phyloP scores from a whole-genome alignment of 2,797 vertebrate genomes.

The Spinibarbus caldwelli region DNA sequence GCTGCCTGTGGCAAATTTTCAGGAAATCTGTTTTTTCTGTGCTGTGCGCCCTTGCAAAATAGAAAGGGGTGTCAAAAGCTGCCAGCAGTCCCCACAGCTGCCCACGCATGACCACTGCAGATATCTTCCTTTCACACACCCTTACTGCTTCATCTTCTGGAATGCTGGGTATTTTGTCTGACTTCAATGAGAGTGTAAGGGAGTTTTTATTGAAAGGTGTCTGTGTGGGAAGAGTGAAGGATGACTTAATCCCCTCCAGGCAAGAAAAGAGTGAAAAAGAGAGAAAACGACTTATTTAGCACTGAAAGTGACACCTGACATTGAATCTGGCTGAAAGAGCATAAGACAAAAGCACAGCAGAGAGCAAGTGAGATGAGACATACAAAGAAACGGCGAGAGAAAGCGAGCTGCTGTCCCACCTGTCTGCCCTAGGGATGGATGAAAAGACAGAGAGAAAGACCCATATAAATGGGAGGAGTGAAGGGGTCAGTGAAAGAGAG shows the following conservation, averaged over 20 bases:
- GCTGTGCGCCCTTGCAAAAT: conserved; percentile 63
- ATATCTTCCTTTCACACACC: conserved; percentile 62
- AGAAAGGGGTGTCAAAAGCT: conserved; percentile 63
- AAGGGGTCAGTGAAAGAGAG: conserved; percentile 1
- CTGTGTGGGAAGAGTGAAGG: conserved; percentile 39
- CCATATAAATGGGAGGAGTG: not conserved
- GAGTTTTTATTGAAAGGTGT: conserved; percentile 53
- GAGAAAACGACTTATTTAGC: conserved; percentile 75
- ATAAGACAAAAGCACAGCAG: conserved; percentile 34
- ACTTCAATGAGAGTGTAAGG: conserved; percentile 45
- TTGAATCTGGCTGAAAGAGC: conserved; percentile 72
- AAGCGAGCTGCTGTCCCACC: conserved; percentile 35
- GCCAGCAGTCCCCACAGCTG: conserved; percentile 53
- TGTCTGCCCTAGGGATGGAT: conserved; percentile 38
- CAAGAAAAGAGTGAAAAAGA: conserved; percentile 65
- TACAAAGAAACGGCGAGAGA: conserved; percentile 22
- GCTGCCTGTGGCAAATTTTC: conserved; percentile 24
- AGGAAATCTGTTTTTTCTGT: conserved; percentile 17
- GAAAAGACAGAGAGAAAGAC: not conserved
- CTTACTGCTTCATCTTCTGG: conserved; percentile 49
- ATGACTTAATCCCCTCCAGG: conserved; percentile 69
- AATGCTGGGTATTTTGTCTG: conserved; percentile 45
- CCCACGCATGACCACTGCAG: conserved; percentile 68
- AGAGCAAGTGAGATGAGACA: not conserved
- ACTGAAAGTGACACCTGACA: conserved; percentile 76